phyloP scores from a whole-genome alignment of 2,113 vertebrate species.

The Danio rerio region DNA sequence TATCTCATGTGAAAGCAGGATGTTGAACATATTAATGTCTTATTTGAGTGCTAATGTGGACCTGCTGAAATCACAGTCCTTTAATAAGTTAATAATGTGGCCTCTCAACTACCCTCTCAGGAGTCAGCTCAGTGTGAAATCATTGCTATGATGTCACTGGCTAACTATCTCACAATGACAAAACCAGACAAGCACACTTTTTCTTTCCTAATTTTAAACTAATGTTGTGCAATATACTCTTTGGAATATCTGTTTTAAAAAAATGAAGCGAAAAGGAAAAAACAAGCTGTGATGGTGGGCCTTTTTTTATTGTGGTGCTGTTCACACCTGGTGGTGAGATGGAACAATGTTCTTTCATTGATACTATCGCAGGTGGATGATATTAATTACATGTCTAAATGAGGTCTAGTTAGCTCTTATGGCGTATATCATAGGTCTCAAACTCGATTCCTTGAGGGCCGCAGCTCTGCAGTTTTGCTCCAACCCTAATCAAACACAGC shows the following conservation, averaged over 20 bases:
- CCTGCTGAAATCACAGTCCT: constrained; percentile 53
- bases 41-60: constrained; percentile 38
- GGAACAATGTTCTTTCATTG: too few species aligned
- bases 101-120: constrained; percentile 53
- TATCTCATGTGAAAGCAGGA: background rate
- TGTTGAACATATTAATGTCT: constrained; percentile 3
- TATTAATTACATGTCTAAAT: too few species aligned
- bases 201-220: background rate
- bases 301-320: too few species aligned
- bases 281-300: too few species aligned
- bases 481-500: too few species aligned
- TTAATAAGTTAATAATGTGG: constrained; percentile 50
- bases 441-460: too few species aligned
- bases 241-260: constrained; percentile 42
- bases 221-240: constrained; percentile 63
- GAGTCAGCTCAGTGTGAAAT: constrained; percentile 71
- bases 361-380: too few species aligned
- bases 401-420: too few species aligned
- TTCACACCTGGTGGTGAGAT: too few species aligned
- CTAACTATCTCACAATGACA: constrained; percentile 75
- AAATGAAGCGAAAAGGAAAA: too few species aligned
- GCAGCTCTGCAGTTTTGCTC: too few species aligned
- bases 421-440: too few species aligned
- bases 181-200: constrained; percentile 67
- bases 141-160: constrained; percentile 72